These are phyloP conservation scores for Dyspetes luteomarginatus DNA, from an alignment of 2,888 invertebrate species.

Conservation along the genomic window DNA sequence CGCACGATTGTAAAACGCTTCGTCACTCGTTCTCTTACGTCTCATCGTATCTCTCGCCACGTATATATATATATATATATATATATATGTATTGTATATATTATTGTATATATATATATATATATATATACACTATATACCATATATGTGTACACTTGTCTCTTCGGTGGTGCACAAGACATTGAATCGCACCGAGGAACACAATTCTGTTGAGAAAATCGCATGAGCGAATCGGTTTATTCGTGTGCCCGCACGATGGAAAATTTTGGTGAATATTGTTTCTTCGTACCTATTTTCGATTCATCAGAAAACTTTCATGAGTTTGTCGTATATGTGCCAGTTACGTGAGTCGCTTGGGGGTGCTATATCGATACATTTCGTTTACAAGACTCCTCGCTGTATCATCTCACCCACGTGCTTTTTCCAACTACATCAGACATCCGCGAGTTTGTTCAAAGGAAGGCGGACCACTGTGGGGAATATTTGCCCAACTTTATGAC, in stretches of 20 bases:
- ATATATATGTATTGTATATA: too few species aligned
- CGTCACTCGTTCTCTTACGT: conserved; percentile 22
- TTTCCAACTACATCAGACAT: neutral
- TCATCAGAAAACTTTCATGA: conserved; percentile 22
- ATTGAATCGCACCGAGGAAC: conserved; percentile 1
- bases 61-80: too few species aligned
- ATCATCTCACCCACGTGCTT: conserved; percentile 18
- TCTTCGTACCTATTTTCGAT: conserved; percentile 41
- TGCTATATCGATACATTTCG: too few species aligned
- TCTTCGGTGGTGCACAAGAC: neutral
- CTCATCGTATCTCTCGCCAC: neutral
- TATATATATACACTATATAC: too few species aligned
- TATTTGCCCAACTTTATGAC: neutral
- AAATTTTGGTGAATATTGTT: neutral
- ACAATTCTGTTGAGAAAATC: neutral
- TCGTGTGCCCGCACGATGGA: neutral
- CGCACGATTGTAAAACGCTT: conserved; percentile 41
- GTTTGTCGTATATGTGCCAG: neutral
- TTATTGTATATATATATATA: too few species aligned
- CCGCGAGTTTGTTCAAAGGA: neutral
- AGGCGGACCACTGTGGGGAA: neutral
- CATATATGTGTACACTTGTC: too few species aligned
- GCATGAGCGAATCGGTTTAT: neutral
- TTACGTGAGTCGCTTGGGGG: conserved; percentile 24
- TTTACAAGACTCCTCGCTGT: neutral